phyloP scores from a whole-genome alignment of 1,140 invertebrate species.

The Gryon sp. region DNA sequence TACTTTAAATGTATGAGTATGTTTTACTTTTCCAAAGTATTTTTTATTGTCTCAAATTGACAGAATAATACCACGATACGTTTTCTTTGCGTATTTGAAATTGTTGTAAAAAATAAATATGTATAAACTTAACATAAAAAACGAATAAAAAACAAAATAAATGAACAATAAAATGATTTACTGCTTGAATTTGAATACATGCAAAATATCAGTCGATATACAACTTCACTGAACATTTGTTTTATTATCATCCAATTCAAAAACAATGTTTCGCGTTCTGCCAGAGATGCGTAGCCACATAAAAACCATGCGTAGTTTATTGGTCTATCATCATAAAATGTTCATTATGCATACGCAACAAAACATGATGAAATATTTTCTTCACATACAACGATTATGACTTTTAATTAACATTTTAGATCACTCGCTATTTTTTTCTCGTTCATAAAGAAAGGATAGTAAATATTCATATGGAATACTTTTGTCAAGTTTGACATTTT shows the following conservation, averaged over 20 bases:
- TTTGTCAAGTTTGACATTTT: slow-evolving; percentile 27
- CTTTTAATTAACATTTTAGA: slow-evolving; percentile 50
- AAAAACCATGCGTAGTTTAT: slow-evolving; percentile 24
- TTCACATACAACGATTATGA: slow-evolving; percentile 10
- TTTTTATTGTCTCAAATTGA: too few relatives aligned
- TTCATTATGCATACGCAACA: slow-evolving; percentile 40
- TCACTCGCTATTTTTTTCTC: slow-evolving; percentile 14
- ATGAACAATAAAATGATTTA: not conserved
- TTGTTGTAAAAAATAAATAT: too few relatives aligned
- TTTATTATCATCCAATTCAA: slow-evolving; percentile 10
- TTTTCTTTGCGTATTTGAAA: too few relatives aligned
- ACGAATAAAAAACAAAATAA: too few relatives aligned
- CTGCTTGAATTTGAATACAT: not conserved
- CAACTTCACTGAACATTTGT: too few relatives aligned
- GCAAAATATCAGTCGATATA: slow-evolving; percentile 36
- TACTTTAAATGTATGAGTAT: too few relatives aligned
- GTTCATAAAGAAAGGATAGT: slow-evolving; percentile 23
- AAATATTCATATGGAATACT: slow-evolving; percentile 21
- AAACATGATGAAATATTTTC: slow-evolving; percentile 23
- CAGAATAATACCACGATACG: too few relatives aligned
- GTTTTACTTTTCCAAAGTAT: too few relatives aligned
- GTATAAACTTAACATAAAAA: too few relatives aligned
- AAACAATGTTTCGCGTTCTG: slow-evolving; percentile 31
- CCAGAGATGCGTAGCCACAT: slow-evolving; percentile 11
- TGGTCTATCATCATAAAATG: slow-evolving; percentile 23